Evolutionary conservation across 2,888 invertebrate species (phyloP).

Genomic region (Gibbula magus): DNA sequence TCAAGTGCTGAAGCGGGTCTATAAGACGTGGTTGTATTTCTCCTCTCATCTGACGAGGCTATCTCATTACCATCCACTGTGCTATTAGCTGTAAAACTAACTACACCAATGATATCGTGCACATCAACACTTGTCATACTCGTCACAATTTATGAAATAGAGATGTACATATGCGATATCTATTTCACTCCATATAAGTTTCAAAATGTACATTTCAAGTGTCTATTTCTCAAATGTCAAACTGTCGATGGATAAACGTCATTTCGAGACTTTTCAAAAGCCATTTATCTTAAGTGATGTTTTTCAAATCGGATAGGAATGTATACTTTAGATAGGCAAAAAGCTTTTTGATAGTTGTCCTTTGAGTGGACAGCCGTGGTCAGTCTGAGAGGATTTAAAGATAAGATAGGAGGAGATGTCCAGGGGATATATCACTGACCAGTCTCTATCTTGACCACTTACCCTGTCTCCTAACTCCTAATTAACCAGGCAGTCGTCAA

Average conservation of each 20-base stretch:
- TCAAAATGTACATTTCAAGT: slow-evolving; percentile 5
- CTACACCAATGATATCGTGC: no score
- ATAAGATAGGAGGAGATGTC: slow-evolving; percentile 6
- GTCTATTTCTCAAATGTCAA: slow-evolving; percentile 21
- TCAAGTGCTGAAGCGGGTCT: no score
- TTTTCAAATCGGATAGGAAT: slow-evolving; percentile 1
- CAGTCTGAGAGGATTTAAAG: slow-evolving; percentile 10
- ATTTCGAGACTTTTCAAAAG: slow-evolving; percentile 6
- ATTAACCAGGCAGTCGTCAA: background rate
- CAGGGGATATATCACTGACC: background rate
- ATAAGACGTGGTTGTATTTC: no score
- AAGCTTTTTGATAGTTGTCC: slow-evolving; percentile 1
- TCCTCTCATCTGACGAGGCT: no score
- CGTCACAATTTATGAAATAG: no score
- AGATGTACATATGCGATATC: no score
- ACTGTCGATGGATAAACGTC: background rate
- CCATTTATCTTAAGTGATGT: slow-evolving; percentile 20
- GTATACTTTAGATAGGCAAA: slow-evolving; percentile 15
- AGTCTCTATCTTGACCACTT: background rate
- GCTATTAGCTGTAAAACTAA: no score
- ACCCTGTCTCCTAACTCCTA: background rate
- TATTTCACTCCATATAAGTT: background rate
- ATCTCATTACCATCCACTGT: no score
- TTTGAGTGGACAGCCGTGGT: slow-evolving; percentile 7
- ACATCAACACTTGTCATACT: no score